Conservation (phyloP, 2,888 invertebrate species). For the Agrotis segetum region DNA sequence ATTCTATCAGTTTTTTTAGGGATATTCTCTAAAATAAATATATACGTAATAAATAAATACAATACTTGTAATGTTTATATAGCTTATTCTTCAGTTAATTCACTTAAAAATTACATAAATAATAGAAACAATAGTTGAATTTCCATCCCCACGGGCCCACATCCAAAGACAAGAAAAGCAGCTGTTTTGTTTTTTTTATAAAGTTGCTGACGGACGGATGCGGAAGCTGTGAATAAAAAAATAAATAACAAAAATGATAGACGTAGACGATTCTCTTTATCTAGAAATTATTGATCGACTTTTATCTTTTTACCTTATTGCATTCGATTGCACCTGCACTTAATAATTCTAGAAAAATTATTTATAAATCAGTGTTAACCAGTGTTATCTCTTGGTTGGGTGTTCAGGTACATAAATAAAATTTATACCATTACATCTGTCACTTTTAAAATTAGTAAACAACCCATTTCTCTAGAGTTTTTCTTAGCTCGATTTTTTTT, state of each 20-base stretch:
- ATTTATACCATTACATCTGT: not conserved
- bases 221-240: conserved; percentile 28
- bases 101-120: not conserved
- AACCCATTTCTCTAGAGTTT: no score
- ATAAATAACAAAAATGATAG: conserved; percentile 15
- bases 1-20: not conserved
- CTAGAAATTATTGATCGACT: conserved; percentile 34
- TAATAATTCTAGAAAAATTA: not conserved
- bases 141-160: not conserved
- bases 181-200: not conserved
- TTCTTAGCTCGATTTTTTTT: no score
- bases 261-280: conserved; percentile 8
- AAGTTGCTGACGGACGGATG: conserved; percentile 1
- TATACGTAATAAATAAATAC: no score
- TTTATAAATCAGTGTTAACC: not conserved
- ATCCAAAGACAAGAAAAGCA: conserved; percentile 17
- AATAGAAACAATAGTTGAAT: not conserved
- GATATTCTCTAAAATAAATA: no score
- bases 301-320: not conserved
- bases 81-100: not conserved
- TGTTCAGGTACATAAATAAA: conserved; percentile 37
- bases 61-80: accelerated
- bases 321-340: conserved; percentile 14
- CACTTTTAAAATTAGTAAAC: not conserved
- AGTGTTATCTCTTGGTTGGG: not conserved